Conservation (phyloP, 2,113 vertebrate species). For the Microtus richardsoni region DNA sequence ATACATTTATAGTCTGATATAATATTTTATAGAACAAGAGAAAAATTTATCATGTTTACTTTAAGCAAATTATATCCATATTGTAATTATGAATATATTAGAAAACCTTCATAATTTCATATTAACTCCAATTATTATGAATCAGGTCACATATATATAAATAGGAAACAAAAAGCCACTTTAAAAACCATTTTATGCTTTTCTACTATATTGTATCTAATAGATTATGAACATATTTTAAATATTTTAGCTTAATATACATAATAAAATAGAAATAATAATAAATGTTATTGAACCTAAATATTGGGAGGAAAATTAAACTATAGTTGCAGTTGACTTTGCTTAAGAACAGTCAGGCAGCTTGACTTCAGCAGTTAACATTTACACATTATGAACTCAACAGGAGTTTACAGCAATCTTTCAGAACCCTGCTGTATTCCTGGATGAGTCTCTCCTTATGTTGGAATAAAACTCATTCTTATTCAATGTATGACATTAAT, state of each 20-base stretch:
- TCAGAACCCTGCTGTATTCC: slow-evolving; percentile 56
- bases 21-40: neutral
- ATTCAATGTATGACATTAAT: slow-evolving; percentile 62
- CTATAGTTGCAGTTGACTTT: slow-evolving; percentile 40
- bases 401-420: slow-evolving; percentile 55
- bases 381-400: slow-evolving; percentile 55
- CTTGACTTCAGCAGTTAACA: slow-evolving; percentile 13
- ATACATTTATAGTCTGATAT: neutral
- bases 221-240: neutral
- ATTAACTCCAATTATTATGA: neutral
- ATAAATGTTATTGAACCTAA: neutral
- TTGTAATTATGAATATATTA: neutral
- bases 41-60: neutral
- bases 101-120: neutral
- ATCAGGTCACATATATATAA: neutral
- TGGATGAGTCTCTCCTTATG: slow-evolving; percentile 33
- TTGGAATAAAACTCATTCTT: slow-evolving; percentile 19
- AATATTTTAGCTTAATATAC: slow-evolving; percentile 14
- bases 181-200: neutral
- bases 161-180: neutral
- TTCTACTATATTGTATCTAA: neutral
- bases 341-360: slow-evolving; percentile 18
- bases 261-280: neutral
- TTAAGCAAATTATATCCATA: neutral
- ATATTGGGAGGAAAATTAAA: neutral